These are phyloP conservation scores for Magallana nippona DNA, from an alignment of 2,888 invertebrate species.

Conservation along the genomic window DNA sequence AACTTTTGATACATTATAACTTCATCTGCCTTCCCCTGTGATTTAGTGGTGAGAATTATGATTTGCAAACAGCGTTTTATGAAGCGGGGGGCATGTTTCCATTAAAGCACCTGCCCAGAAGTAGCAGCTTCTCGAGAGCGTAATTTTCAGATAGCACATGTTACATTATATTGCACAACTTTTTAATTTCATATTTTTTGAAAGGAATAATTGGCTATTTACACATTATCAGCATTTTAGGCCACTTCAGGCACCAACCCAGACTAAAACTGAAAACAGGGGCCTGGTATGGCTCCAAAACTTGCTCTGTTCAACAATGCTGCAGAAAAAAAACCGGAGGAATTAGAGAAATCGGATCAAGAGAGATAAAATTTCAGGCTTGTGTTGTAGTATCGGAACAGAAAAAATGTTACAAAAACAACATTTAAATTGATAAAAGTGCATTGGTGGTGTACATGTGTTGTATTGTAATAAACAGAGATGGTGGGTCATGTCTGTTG, in stretches of 20 bases:
- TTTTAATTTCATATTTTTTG: constrained; percentile 24
- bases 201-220: constrained; percentile 30
- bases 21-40: not conserved
- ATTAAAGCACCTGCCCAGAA: constrained; percentile 10
- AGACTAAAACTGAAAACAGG: not conserved
- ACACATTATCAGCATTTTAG: constrained; percentile 22
- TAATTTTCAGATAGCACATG: constrained; percentile 33
- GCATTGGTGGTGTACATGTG: constrained; percentile 12
- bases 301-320: not conserved
- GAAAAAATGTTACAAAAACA: constrained; percentile 4
- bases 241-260: constrained; percentile 11
- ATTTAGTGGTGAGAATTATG: constrained; percentile 33
- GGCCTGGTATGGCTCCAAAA: constrained; percentile 26
- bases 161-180: constrained; percentile 24
- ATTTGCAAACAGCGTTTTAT: constrained; percentile 19
- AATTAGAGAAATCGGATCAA: not conserved
- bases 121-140: constrained; percentile 15
- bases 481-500: constrained; percentile 4
- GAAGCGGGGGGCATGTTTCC: constrained; percentile 26
- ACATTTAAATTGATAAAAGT: constrained; percentile 26
- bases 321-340: not conserved
- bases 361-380: constrained; percentile 8
- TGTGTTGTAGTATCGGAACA: constrained; percentile 12
- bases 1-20: constrained; percentile 33
- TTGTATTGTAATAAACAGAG: constrained; percentile 21